Evolutionary conservation across 2,888 invertebrate species (phyloP).

Genomic region (Apotomis betuletana): DNA sequence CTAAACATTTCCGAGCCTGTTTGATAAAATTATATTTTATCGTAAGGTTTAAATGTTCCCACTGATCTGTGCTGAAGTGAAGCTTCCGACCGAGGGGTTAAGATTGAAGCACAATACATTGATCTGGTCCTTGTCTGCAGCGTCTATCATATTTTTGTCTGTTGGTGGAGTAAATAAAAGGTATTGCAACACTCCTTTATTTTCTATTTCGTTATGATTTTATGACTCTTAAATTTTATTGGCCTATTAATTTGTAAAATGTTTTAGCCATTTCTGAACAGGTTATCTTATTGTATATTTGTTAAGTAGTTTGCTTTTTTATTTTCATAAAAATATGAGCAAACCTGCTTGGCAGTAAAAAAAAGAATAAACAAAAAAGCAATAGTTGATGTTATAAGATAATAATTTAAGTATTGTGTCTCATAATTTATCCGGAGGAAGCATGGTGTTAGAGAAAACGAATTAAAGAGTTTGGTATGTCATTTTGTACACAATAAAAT

Average conservation of each 20-base stretch:
- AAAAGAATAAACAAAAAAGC: slow-evolving; percentile 13
- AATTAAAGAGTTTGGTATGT: slow-evolving; percentile 25
- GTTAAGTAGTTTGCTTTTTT: background rate
- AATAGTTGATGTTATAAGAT: slow-evolving; percentile 13
- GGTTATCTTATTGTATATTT: background rate
- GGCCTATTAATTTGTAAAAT: background rate
- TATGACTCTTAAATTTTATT: background rate
- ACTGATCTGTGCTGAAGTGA: too few relatives aligned
- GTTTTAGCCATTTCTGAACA: background rate
- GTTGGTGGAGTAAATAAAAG: background rate
- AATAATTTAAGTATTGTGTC: slow-evolving; percentile 5
- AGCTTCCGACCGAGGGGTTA: too few relatives aligned
- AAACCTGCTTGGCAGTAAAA: background rate
- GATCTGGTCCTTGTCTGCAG: too few relatives aligned
- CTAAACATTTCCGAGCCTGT: too few relatives aligned
- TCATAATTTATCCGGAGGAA: slow-evolving; percentile 10
- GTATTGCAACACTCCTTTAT: background rate
- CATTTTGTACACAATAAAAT: slow-evolving; percentile 37
- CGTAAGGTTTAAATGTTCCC: too few relatives aligned
- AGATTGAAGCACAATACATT: too few relatives aligned
- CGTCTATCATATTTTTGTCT: too few relatives aligned
- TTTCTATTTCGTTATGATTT: background rate
- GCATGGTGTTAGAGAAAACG: slow-evolving; percentile 5
- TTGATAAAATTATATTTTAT: too few relatives aligned
- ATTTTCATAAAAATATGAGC: slow-evolving; percentile 2